Percentiles rank a stretch among this genome's conserved stretches.
These are phyloP conservation scores for Hydrolagus colliei DNA, from an alignment of 2,797 vertebrate genomes.

Conservation along the genomic window DNA sequence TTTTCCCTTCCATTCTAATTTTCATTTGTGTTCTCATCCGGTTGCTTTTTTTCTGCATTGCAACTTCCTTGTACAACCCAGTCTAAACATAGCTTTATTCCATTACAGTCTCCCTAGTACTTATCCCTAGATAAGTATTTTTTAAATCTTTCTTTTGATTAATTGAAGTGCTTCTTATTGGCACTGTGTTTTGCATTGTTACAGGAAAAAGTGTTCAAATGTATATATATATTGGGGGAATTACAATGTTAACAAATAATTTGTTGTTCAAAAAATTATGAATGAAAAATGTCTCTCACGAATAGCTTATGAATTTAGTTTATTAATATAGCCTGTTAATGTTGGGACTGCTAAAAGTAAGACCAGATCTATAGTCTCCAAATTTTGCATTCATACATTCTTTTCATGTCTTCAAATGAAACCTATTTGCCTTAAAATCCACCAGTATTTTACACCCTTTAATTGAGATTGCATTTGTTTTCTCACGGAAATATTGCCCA, in stretches of 20 bases:
- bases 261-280: not conserved
- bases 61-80: not conserved
- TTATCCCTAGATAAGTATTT: not conserved
- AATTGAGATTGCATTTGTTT: not conserved
- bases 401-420: not conserved
- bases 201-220: too few species aligned
- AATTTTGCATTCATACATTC: not conserved
- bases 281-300: not conserved
- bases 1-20: not conserved
- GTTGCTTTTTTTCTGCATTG: not conserved
- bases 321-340: not conserved
- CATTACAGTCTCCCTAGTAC: not conserved
- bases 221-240: not conserved
- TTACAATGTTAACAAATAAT: conserved; percentile 3
- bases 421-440: not conserved
- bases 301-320: not conserved
- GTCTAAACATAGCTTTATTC: not conserved
- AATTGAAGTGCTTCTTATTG: too few species aligned
- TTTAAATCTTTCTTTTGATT: too few species aligned
- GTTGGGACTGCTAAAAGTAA: not conserved
- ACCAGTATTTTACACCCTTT: not conserved
- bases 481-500: not conserved
- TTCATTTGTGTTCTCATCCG: not conserved
- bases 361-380: not conserved
- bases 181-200: too few species aligned